phyloP scores from a whole-genome alignment of 2,113 vertebrate species.

The Tragulus kanchil region DNA sequence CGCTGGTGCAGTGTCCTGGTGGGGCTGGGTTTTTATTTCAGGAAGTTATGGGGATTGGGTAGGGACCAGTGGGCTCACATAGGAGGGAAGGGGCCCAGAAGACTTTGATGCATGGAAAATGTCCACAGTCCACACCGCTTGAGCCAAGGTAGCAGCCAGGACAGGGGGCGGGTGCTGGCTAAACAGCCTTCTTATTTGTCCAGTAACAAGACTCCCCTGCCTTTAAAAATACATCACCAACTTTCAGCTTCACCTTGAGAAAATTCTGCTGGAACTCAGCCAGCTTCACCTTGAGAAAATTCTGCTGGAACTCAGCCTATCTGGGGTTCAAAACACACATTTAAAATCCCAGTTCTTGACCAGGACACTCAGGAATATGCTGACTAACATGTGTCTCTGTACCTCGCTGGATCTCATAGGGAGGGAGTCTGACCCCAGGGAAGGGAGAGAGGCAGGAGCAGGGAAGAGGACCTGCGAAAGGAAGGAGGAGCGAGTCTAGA shows the following conservation, averaged over 20 bases:
- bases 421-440: not conserved
- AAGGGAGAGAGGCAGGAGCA: not conserved
- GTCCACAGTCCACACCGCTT: too few species aligned
- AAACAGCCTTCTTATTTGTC: not conserved
- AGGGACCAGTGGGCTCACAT: too few species aligned
- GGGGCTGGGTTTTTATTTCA: not conserved
- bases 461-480: not conserved
- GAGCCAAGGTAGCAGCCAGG: not conserved
- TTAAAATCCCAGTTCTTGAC: not conserved
- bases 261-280: not conserved
- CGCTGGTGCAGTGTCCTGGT: not conserved
- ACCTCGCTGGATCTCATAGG: not conserved
- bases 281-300: not conserved
- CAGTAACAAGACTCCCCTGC: not conserved
- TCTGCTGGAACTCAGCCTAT: not conserved
- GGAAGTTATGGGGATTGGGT: not conserved
- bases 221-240: not conserved
- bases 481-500: not conserved
- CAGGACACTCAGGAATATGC: not conserved
- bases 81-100: too few species aligned
- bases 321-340: not conserved
- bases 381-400: not conserved
- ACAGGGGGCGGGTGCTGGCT: not conserved
- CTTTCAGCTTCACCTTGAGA: not conserved
- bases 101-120: fast-evolving